These are phyloP conservation scores for Lasius fuliginosus DNA, from an alignment of 2,888 invertebrate genomes.

Conservation along the genomic window DNA sequence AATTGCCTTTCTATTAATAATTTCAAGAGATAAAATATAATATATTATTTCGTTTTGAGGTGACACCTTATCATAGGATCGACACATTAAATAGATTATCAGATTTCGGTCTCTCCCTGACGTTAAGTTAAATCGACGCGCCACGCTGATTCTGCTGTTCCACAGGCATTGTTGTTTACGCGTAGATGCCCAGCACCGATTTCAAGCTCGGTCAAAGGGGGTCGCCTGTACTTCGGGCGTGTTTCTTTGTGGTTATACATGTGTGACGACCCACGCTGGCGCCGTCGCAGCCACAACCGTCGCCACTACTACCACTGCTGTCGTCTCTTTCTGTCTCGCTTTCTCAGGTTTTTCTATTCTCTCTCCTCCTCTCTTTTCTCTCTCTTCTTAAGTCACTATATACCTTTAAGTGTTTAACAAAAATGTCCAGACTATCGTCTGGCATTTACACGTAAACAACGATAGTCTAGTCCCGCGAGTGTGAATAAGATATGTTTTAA, in stretches of 20 bases:
- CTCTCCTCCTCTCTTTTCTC: slow-evolving; percentile 36
- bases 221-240: slow-evolving; percentile 73
- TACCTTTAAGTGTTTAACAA: slow-evolving; percentile 20
- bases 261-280: slow-evolving; percentile 84
- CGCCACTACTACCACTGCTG: slow-evolving; percentile 6
- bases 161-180: slow-evolving; percentile 46
- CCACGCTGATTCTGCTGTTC: slow-evolving; percentile 19
- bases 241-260: slow-evolving; percentile 50
- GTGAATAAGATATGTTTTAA: neutral
- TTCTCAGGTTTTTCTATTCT: slow-evolving; percentile 28
- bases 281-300: slow-evolving; percentile 78
- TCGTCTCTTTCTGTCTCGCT: slow-evolving; percentile 19
- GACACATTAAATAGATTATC: neutral
- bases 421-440: slow-evolving; percentile 25
- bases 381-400: slow-evolving; percentile 51
- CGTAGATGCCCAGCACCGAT: slow-evolving; percentile 59
- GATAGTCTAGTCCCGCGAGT: neutral
- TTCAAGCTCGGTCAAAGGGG: slow-evolving; percentile 78
- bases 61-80: neutral
- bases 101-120: neutral
- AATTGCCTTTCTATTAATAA: neutral
- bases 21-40: neutral
- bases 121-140: slow-evolving; percentile 19
- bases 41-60: neutral
- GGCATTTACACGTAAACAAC: slow-evolving; percentile 5